Conservation (phyloP, 37 sponge, comb jelly and placozoan species). For the Axinella damicornis region DNA sequence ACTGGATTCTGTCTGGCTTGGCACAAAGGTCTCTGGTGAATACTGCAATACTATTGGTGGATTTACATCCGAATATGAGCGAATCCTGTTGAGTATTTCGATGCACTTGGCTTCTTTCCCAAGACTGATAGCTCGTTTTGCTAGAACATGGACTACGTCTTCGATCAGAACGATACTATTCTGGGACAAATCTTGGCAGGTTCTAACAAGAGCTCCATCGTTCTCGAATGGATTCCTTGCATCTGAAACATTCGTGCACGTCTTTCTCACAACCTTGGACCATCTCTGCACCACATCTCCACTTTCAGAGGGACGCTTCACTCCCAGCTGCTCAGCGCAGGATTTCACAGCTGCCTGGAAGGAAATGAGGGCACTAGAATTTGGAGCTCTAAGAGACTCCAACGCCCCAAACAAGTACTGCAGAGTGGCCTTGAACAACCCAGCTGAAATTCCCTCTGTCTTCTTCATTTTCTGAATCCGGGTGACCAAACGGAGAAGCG, state of each 20-base stretch:
- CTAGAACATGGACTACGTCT: slow-evolving; percentile 12
- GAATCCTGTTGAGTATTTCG: slow-evolving; percentile 17
- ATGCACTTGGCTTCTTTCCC: slow-evolving; percentile 40
- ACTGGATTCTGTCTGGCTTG: neutral
- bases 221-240: neutral
- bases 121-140: slow-evolving; percentile 11
- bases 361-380: neutral
- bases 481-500: slow-evolving; percentile 20
- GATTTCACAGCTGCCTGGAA: slow-evolving; percentile 13
- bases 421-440: neutral
- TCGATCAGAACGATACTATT: slow-evolving; percentile 2
- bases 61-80: neutral
- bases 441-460: neutral
- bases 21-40: slow-evolving; percentile 4
- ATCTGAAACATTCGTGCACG: neutral
- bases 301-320: neutral
- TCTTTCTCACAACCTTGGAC: neutral
- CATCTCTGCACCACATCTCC: neutral
- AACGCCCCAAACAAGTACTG: neutral
- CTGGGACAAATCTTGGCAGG: neutral
- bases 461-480: neutral
- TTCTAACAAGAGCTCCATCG: slow-evolving; percentile 8
- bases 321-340: slow-evolving; percentile 26
- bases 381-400: neutral
- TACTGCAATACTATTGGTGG: slow-evolving; percentile 28